These are phyloP conservation scores for Myotis davidii DNA, from an alignment of 2,113 vertebrate species.

Conservation along the genomic window DNA sequence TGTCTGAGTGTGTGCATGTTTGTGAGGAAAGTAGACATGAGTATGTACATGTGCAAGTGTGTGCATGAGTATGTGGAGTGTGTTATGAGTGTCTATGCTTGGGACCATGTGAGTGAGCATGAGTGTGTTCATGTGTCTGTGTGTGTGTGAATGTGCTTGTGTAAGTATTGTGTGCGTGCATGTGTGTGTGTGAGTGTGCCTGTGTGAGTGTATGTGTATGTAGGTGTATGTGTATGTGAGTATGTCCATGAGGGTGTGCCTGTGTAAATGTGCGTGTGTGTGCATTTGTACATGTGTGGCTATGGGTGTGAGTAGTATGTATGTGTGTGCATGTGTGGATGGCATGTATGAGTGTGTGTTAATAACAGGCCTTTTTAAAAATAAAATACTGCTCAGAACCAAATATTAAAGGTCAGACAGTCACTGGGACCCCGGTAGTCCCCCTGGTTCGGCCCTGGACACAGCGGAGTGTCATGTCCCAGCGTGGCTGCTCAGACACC, in stretches of 20 bases:
- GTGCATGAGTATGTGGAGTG: accelerated
- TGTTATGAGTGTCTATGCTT: no score
- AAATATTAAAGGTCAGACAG: not conserved
- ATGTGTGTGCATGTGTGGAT: accelerated
- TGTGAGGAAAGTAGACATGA: no score
- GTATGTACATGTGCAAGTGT: not conserved
- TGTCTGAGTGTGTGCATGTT: accelerated
- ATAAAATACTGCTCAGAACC: not conserved
- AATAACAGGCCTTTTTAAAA: not conserved
- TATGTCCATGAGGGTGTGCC: not conserved
- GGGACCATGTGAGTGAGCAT: no score
- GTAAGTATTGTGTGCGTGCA: no score
- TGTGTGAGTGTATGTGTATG: accelerated
- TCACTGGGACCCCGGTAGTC: not conserved
- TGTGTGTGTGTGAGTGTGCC: not conserved
- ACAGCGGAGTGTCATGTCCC: no score
- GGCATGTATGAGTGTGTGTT: not conserved
- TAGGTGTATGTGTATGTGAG: not conserved
- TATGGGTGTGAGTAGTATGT: accelerated
- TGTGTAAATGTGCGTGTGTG: accelerated
- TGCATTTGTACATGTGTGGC: no score
- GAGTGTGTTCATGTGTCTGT: no score
- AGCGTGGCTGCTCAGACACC: not conserved
- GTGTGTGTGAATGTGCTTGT: no score
- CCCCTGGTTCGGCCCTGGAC: not conserved